Evolutionary conservation across 2,888 invertebrate genomes (phyloP), one percentile per base, ranked within the genome.

Genomic region (Crossocerus cetratus): DNA sequence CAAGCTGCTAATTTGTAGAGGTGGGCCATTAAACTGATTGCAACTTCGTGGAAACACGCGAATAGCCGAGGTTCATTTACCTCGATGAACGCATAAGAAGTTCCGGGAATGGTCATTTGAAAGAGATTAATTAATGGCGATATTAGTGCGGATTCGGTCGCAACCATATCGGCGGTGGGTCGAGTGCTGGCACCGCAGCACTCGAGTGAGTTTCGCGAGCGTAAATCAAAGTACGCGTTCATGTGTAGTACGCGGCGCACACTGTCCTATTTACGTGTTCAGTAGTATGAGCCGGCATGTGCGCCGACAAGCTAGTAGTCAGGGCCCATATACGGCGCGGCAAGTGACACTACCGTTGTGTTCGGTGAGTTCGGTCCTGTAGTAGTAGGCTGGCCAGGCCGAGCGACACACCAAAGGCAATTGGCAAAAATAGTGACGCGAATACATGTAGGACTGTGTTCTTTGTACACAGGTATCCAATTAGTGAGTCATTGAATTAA

Each of bases 201-300:
- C 62, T 62, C 54, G 42, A 62, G 42, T 62, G 60, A 60, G 62
- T 54, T 63, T 63, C 54, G 18, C 22, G 23, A 21, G 16, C 23
- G 62, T 62, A 62, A 62, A 49, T 62, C 45, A 62, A 62, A 23
- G 49, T 49, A 60, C 18, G 43, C 60, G 44, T 42, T 43, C 62
- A 23, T 32, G 49, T 32, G 16, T 22, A 18, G 49, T 16, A 16
- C 32, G 49, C 49, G 16, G 1, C 13, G 16, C 13, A n/a, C 53
- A 49, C 16, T 13, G 20, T 45, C 43, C 62, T 54, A 32, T 32
- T 3, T 53, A 23, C 53, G 62, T 62, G 18, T 54, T 62, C 62
- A 58, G 68, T 68, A 68, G 62, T 68, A 56, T 23, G 8, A 57
- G 57, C 63, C 68, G 42, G 63, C 58, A 63, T 63, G 42, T 68